Evolutionary conservation across 2,113 vertebrate genomes (phyloP).

Genomic region (Amazona guildingii): DNA sequence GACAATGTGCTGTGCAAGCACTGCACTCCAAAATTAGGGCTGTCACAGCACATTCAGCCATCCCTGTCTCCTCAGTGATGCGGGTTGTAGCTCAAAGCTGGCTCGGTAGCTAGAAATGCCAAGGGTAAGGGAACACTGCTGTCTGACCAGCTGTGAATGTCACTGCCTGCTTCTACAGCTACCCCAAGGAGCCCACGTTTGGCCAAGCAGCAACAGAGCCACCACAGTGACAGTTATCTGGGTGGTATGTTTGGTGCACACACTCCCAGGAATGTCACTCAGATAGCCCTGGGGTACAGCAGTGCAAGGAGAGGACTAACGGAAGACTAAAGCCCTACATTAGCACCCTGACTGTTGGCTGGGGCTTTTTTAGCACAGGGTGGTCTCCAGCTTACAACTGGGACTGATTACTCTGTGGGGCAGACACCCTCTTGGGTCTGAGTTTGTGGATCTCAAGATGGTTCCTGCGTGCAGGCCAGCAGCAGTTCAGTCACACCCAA

Average conservation of each 20-base stretch:
- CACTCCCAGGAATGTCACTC: neutral
- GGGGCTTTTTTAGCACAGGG: neutral
- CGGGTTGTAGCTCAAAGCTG: neutral
- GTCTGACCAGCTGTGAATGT: neutral
- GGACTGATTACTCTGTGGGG: neutral
- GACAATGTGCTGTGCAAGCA: accelerated
- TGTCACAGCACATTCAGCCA: neutral
- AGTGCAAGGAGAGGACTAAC: too few relatives aligned
- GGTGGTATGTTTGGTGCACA: neutral
- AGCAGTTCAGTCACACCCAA: neutral
- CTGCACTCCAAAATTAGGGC: neutral
- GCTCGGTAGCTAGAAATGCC: neutral
- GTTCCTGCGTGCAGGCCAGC: neutral
- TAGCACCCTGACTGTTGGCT: neutral
- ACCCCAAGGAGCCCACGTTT: neutral
- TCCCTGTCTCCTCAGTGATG: neutral
- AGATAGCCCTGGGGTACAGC: neutral
- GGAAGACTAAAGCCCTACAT: neutral
- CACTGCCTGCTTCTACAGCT: neutral
- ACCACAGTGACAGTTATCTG: accelerated
- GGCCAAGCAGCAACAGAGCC: neutral
- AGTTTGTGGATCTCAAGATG: neutral
- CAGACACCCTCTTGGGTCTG: neutral
- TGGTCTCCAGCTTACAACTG: neutral
- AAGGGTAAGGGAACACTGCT: neutral